A percentile compares a stretch with the other conserved stretches of the same genome.
Evolutionary conservation across 2,888 invertebrate species (phyloP).

Genomic region (Zhuqinia jingwanae): DNA sequence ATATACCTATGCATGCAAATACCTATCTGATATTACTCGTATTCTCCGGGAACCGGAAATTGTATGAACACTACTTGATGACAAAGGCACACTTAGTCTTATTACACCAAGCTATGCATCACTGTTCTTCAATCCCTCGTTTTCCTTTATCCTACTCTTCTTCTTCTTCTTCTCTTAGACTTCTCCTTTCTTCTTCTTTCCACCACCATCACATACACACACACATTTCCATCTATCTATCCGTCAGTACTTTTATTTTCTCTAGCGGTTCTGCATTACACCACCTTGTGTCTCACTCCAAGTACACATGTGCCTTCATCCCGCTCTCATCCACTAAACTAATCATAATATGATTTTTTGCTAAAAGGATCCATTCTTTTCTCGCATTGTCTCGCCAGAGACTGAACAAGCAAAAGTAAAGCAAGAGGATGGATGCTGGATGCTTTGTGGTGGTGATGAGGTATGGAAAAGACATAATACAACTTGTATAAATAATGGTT

Average conservation of each 20-base stretch:
- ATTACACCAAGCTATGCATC: slow-evolving; percentile 54
- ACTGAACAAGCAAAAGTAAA: neutral
- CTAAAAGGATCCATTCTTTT: slow-evolving; percentile 52
- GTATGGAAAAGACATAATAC: neutral
- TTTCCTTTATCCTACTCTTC: neutral
- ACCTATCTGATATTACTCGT: neutral
- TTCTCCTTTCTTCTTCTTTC: too few species aligned
- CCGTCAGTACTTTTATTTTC: neutral
- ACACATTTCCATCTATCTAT: neutral
- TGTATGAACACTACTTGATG: slow-evolving; percentile 62
- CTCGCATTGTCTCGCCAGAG: slow-evolving; percentile 50
- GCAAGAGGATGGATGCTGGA: neutral
- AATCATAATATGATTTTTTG: slow-evolving; percentile 67
- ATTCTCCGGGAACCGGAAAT: slow-evolving; percentile 59
- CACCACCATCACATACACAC: too few species aligned
- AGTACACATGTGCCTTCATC: neutral
- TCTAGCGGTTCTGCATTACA: neutral
- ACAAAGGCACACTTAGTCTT: slow-evolving; percentile 57
- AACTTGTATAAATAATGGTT: slow-evolving; percentile 10
- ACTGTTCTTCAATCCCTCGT: slow-evolving; percentile 31
- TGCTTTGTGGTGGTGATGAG: neutral
- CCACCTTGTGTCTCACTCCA: neutral
- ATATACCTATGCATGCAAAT: too few species aligned
- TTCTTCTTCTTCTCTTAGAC: neutral
- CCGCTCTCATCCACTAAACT: slow-evolving; percentile 54